Base-by-base conservation (phyloP, 2,888 invertebrate species). In the Ennomos quercinarius region DNA sequence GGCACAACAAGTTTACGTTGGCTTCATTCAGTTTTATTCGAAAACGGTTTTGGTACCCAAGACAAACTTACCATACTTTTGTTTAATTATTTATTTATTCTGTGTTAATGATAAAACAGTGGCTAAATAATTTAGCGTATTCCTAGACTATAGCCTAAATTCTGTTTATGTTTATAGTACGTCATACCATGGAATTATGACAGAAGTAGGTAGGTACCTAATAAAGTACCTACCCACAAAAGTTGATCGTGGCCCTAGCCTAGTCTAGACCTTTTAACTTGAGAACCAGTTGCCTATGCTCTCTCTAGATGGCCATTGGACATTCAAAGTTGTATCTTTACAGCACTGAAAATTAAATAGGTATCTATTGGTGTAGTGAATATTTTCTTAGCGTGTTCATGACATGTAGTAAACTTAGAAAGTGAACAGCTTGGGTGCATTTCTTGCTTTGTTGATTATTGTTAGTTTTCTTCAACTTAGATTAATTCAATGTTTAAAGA, bases 261-360 rank as follows among this genome's bases (percentile, higher is more conserved):
- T 45, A 34, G 51, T 47, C 17, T 17, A 17, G 17, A 17, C 17
- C 17, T 17, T 50, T 46, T 42, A 44, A 41, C 13, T 10, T 34
- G n/a, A 55, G 69, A 74, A 77, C 69, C 59, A 65, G 69, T 72
- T 56, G 51, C n/a, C n/a, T 53, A 40, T 3, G 62, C 77, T 80
- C 76, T 78, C 75, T 71, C 71, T 64, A 63, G 52, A 49, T 58
- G 63, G 61, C 38, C 9, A 9, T 1, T 59, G 64, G n/a, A n/a
- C n/a, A n/a, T n/a, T n/a, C n/a, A 53, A 49, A 50, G 62, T 68
- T 72, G 73, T 70, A 69, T 69, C 66, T 68, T 66, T 46, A 63
- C 63, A 10, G 38, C n/a, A 47, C 61, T 67, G 66, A 73, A 77
- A 71, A 66, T 64, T 61, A 58, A 71, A 70, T 70, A n/a, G n/a